Percentiles rank a stretch among this genome's conserved stretches.
Conservation (phyloP, 1,140 invertebrate genomes). For the Laupala kohalensis region DNA sequence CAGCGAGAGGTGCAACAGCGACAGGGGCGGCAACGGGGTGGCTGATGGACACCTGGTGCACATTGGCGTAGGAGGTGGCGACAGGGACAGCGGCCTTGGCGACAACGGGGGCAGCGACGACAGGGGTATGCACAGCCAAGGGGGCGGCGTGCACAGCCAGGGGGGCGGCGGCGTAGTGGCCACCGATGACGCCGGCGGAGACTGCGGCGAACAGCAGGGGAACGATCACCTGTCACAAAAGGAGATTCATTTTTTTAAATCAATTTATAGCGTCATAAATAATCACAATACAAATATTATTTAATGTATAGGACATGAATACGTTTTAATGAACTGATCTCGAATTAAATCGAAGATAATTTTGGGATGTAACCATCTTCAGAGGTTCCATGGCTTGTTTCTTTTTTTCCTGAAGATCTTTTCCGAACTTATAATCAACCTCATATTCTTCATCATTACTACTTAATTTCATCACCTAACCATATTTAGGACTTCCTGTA, state of each 20-base stretch:
- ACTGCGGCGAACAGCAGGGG: not conserved
- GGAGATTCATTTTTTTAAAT: not conserved
- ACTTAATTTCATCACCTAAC: too few relatives aligned
- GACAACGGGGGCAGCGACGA: not conserved
- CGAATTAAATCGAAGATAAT: too few relatives aligned
- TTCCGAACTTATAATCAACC: too few relatives aligned
- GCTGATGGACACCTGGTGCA: conserved; percentile 18
- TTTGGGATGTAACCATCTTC: too few relatives aligned
- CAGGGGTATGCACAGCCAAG: conserved; percentile 15
- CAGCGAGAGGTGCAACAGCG: conserved; percentile 23
- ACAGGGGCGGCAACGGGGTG: conserved; percentile 15
- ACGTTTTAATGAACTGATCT: too few relatives aligned
- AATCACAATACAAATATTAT: too few relatives aligned
- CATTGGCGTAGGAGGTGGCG: conserved; percentile 26
- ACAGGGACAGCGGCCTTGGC: conserved; percentile 24
- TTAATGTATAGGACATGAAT: too few relatives aligned
- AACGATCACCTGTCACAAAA: not conserved
- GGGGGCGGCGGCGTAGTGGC: not conserved
- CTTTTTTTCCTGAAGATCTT: too few relatives aligned
- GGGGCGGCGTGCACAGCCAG: not conserved
- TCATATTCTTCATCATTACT: too few relatives aligned
- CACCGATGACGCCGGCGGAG: not conserved
- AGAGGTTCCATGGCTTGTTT: too few relatives aligned
- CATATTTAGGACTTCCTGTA: too few relatives aligned
- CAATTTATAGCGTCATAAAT: too few relatives aligned